Base-by-base conservation (phyloP, 2,888 invertebrate genomes). In the Meteorus cinctellus region DNA sequence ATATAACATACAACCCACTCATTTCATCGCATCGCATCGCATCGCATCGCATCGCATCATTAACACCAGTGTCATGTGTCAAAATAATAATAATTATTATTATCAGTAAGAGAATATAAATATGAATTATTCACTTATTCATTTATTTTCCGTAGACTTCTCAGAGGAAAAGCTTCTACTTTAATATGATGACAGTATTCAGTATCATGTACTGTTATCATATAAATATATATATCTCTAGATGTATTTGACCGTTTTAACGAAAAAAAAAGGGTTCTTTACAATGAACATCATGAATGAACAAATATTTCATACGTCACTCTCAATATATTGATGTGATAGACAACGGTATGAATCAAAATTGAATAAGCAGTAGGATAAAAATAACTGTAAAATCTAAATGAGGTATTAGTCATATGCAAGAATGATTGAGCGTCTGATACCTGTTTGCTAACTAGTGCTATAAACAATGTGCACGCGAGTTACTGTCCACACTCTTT, bases 321-420 rank as follows among this genome's bases (percentile, higher is more conserved):
- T 34, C 34, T 8, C 34, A 34, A 34, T 34, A 34, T 34, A 8
- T 6, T 34, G 8, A 34, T 34, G 34, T 34, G 34, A 34, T 34
- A 6, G 34, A 34, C 4, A 34, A 41, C 12, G 14, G 14, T 8
- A 14, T 63, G 34, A 31, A 63, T 29, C 3, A 8, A 41, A 67
- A 45, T 45, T 67, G n/a, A 19, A 2, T 10, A 14, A 67, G 27
- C 6, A 31, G 16, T 16, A 45, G 14, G 45, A 16, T 10, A 24
- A 19, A 36, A 29, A 63, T 31, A 63, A 29, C 16, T 31, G 29
- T n/a, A 34, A n/a, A 41, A 41, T 41, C 45, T 85, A 84, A 86
- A 83, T 83, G 83, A 82, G 82, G 83, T 85, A 85, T 86, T 86
- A 86, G 86, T 86, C 84, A 86, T 84, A 84, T 85, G 83, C 82